Percentiles rank a stretch among this genome's conserved stretches.
Evolutionary conservation across 2,888 invertebrate genomes (phyloP).

Genomic region (Griposia aprilina): DNA sequence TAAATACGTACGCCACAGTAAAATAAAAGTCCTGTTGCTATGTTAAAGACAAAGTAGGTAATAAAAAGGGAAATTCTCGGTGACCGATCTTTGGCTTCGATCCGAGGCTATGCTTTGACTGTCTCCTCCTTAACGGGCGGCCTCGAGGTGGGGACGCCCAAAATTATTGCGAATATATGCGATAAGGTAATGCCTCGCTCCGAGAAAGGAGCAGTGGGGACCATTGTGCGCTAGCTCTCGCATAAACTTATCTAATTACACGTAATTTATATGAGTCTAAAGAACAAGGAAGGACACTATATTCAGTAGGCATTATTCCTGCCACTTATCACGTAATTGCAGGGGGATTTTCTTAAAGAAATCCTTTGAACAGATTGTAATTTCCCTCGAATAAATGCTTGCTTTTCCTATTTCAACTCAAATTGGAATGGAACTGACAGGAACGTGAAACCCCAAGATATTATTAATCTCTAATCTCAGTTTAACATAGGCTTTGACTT

Average conservation of each 20-base stretch:
- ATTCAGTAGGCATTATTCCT: slow-evolving; percentile 41
- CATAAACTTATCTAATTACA: slow-evolving; percentile 82
- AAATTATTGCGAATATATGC: slow-evolving; percentile 84
- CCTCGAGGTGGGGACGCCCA: slow-evolving; percentile 71
- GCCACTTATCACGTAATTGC: slow-evolving; percentile 49
- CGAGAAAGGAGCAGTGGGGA: slow-evolving; percentile 61
- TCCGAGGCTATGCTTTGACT: too few species aligned
- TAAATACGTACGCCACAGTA: slow-evolving; percentile 16
- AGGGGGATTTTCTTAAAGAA: slow-evolving; percentile 26
- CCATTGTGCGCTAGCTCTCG: slow-evolving; percentile 75
- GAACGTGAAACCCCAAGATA: slow-evolving; percentile 52
- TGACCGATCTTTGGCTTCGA: too few species aligned
- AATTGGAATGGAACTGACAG: slow-evolving; percentile 48
- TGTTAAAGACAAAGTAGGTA: slow-evolving; percentile 31
- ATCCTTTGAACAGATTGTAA: slow-evolving; percentile 39
- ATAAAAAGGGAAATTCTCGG: slow-evolving; percentile 40
- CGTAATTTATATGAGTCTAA: slow-evolving; percentile 74
- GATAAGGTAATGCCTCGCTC: slow-evolving; percentile 75
- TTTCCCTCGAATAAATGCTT: slow-evolving; percentile 43
- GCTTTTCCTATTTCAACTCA: slow-evolving; percentile 55
- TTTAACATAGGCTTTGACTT: slow-evolving; percentile 70
- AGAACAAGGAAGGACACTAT: slow-evolving; percentile 59
- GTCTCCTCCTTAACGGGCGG: slow-evolving; percentile 71
- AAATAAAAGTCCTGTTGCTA: slow-evolving; percentile 41
- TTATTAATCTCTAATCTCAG: slow-evolving; percentile 72